Base-by-base conservation (phyloP, 2,888 invertebrate genomes). In the Agrochola macilenta region DNA sequence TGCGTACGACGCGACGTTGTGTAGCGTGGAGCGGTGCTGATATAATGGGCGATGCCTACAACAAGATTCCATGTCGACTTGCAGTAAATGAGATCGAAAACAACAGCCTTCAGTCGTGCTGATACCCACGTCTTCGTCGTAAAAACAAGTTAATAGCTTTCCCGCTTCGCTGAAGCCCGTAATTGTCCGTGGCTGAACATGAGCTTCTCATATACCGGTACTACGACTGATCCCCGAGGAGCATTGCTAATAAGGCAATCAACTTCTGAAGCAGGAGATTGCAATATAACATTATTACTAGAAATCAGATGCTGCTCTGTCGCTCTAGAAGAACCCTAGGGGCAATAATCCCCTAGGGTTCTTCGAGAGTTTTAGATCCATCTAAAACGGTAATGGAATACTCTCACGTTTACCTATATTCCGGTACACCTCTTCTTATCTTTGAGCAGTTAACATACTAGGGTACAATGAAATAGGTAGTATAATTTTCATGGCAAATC, bases 51-150 rank as follows among this genome's bases (percentile, higher is more conserved):
- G 35, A 35, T 35, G 26, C 60, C n/a, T 72, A 49, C 58, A 74
- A 39, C 43, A 61, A 69, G 75, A 87, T 79, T 64, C 76, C 49
- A 72, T 63, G 49, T 64, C 65, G 81, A 78, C 76, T 58, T 70
- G 68, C 49, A 65, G 70, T 78, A 66, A 86, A 86, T 81, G 76
- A 76, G 76, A 75, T 86, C n/a, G 57, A 61, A 65, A 80, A 76
- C 75, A 81, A 78, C 64, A 61, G 52, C 23, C 68, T 60, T 52
- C 39, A 69, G 58, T 66, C 11, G n/a, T 35, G 17, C 14, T 46
- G 64, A 26, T 54, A 72, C 4, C 69, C 63, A 23, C 69, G 57
- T 61, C 54, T 78, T 78, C 65, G 30, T 78, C 65, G 35, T 54
- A 69, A 64, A 73, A 70, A 82, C 57, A 73, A 77, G 61, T 76